phyloP scores from a whole-genome alignment of 2,888 invertebrate species.

The Agrochola lychnidis region DNA sequence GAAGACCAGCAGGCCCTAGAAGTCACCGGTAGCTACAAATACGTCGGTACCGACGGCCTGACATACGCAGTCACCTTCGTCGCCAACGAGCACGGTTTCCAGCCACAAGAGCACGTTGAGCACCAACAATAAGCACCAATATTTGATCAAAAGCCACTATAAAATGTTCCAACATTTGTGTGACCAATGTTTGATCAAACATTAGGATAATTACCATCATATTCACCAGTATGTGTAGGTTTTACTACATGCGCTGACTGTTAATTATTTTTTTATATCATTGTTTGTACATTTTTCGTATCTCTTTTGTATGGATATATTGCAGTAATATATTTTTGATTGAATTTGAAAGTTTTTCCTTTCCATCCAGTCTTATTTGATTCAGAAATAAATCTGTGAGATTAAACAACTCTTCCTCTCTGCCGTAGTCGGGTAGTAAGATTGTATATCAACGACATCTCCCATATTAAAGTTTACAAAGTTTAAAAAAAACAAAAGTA shows the following conservation, averaged over 20 bases:
- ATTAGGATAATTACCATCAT: slow-evolving; percentile 24
- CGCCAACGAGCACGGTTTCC: slow-evolving; percentile 91
- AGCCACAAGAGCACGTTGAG: slow-evolving; percentile 84
- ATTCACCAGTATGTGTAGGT: slow-evolving; percentile 73
- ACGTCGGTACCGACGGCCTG: slow-evolving; percentile 89
- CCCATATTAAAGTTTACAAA: neutral
- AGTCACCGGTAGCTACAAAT: slow-evolving; percentile 89
- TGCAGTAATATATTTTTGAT: slow-evolving; percentile 59
- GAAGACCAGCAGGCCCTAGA: slow-evolving; percentile 88
- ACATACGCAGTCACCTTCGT: slow-evolving; percentile 89
- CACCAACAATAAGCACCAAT: slow-evolving; percentile 70
- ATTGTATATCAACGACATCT: neutral
- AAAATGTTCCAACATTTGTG: slow-evolving; percentile 45
- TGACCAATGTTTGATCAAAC: slow-evolving; percentile 48
- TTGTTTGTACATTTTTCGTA: slow-evolving; percentile 55
- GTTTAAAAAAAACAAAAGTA: neutral
- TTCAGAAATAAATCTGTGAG: neutral
- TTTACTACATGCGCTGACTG: slow-evolving; percentile 74
- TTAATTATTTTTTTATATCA: slow-evolving; percentile 48
- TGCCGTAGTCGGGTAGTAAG: neutral
- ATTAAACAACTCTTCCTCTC: neutral
- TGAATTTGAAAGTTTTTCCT: slow-evolving; percentile 25
- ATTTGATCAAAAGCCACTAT: slow-evolving; percentile 51
- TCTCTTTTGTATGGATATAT: slow-evolving; percentile 61
- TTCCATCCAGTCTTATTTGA: neutral